These are phyloP conservation scores for Upupa epops DNA, from an alignment of 2,113 vertebrate genomes.

Conservation along the genomic window DNA sequence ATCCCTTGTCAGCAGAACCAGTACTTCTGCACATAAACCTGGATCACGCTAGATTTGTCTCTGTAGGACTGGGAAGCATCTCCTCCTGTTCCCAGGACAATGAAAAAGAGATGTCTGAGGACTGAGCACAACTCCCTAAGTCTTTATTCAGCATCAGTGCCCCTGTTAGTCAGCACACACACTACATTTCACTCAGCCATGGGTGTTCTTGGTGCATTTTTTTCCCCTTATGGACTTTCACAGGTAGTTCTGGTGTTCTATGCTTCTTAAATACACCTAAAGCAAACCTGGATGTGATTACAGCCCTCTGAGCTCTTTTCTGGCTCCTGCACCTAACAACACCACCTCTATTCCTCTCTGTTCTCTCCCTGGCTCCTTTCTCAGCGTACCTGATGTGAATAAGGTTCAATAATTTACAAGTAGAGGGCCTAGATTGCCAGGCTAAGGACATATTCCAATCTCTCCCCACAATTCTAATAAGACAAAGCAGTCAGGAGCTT, in stretches of 20 bases:
- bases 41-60: background rate
- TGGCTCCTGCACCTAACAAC: background rate
- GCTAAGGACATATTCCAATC: conserved; percentile 39
- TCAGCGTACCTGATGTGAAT: conserved; percentile 10
- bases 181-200: background rate
- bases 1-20: background rate
- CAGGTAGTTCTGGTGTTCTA: background rate
- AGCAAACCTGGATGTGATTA: background rate
- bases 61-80: background rate
- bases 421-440: conserved; percentile 23
- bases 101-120: background rate
- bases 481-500: conserved; percentile 49
- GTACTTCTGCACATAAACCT: background rate
- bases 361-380: background rate
- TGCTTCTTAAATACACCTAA: background rate
- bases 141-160: background rate
- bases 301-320: background rate
- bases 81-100: background rate
- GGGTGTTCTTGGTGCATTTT: background rate
- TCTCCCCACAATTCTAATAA: conserved; percentile 54
- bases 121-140: background rate
- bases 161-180: background rate
- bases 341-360: background rate
- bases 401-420: conserved; percentile 58
- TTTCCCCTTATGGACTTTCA: background rate